Evolutionary conservation across 1,140 invertebrate genomes (phyloP).

Genomic region (Chlorops oryzae): DNA sequence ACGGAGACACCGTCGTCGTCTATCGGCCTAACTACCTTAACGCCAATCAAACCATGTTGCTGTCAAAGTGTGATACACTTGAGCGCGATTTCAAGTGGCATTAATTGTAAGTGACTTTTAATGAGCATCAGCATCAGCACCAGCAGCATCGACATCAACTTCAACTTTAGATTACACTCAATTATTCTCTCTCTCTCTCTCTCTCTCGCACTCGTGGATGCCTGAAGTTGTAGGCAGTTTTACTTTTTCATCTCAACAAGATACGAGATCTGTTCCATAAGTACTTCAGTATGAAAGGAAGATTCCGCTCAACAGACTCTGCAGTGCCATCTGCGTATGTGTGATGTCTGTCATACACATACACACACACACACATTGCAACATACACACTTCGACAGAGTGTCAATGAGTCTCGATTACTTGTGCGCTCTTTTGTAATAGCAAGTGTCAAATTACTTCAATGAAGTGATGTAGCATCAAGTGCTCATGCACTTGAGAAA

Average conservation of each 20-base stretch:
- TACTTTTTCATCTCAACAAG: too few species aligned
- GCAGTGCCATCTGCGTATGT: too few species aligned
- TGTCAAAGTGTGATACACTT: conserved; percentile 12
- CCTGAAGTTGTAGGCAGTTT: too few species aligned
- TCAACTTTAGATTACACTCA: not conserved
- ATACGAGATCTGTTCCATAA: too few species aligned
- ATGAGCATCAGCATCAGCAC: conserved; percentile 7
- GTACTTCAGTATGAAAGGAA: too few species aligned
- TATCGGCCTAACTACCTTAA: too few species aligned
- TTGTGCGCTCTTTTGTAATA: conserved; percentile 6
- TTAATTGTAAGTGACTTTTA: conserved; percentile 18
- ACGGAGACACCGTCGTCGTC: too few species aligned
- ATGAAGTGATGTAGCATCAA: conserved; percentile 8
- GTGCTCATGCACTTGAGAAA: not conserved
- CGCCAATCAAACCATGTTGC: too few species aligned
- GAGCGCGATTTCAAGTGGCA: conserved; percentile 25
- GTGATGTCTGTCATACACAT: too few species aligned
- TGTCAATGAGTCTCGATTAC: not conserved
- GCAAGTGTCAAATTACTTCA: conserved; percentile 11
- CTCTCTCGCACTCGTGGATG: too few species aligned
- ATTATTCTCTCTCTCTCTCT: not conserved
- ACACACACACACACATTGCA: not conserved
- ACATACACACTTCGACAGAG: not conserved
- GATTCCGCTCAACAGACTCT: too few species aligned
- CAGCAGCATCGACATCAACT: too few species aligned